Conservation (phyloP, 2,888 invertebrate genomes). For the Idaea dimidiata region DNA sequence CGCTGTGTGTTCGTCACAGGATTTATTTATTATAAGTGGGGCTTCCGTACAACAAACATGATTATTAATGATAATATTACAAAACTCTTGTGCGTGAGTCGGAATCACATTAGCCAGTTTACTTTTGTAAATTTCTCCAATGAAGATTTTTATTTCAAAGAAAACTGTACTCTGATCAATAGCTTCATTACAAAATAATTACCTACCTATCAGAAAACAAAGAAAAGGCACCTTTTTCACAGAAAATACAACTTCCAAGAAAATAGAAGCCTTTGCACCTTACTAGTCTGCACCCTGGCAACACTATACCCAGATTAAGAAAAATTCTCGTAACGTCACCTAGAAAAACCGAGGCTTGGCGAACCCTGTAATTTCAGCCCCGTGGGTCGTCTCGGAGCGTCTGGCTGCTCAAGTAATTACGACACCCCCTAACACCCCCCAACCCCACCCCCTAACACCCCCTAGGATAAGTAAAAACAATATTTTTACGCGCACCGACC, state of each 20-base stretch:
- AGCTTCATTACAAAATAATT: neutral
- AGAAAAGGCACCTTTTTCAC: neutral
- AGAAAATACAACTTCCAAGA: neutral
- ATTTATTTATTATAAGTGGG: no score
- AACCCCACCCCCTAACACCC: constrained; percentile 35
- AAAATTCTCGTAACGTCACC: constrained; percentile 57
- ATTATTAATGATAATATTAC: no score
- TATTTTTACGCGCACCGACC: constrained; percentile 75
- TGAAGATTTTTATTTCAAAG: no score
- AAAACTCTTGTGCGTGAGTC: no score
- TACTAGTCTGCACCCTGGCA: neutral
- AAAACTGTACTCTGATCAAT: no score
- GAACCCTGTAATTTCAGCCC: constrained; percentile 59
- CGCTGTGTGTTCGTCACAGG: no score
- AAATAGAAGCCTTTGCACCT: neutral
- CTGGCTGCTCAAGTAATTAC: constrained; percentile 78
- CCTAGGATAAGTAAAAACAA: constrained; percentile 77
- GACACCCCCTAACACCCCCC: constrained; percentile 40
- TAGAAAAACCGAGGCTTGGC: constrained; percentile 59
- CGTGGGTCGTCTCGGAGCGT: constrained; percentile 57
- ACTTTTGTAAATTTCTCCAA: no score
- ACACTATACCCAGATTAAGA: constrained; percentile 50
- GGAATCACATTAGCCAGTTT: no score
- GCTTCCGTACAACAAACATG: no score
- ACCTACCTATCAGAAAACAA: constrained; percentile 7